A percentile compares a stretch with the other conserved stretches of the same genome.
phyloP scores from a whole-genome alignment of 2,797 vertebrate genomes.

The Hirundo rustica region DNA sequence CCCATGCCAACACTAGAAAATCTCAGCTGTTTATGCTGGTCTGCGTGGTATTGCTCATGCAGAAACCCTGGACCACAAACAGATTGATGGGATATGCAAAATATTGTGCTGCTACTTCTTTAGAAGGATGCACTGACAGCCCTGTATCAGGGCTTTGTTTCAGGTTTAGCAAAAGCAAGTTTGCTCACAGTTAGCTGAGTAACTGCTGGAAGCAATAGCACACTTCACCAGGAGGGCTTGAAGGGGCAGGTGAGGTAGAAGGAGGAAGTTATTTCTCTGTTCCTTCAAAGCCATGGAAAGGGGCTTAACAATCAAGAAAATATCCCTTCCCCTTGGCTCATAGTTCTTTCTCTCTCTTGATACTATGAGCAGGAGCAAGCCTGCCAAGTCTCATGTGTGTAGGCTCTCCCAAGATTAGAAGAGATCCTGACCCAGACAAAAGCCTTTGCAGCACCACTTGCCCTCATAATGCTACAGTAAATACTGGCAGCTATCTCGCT shows the following conservation, averaged over 20 bases:
- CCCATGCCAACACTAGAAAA: accelerated
- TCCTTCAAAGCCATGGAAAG: neutral
- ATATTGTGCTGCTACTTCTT: neutral
- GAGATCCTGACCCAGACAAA: neutral
- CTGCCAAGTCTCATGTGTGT: neutral
- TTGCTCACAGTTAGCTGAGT: neutral
- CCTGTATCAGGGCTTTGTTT: neutral
- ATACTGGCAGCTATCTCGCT: neutral
- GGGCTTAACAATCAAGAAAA: neutral
- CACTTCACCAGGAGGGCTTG: neutral
- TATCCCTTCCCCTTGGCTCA: neutral
- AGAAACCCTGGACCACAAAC: neutral
- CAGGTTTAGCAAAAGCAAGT: neutral
- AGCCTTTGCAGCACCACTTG: neutral
- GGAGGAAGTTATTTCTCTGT: neutral
- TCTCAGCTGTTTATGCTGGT: neutral
- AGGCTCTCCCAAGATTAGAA: neutral
- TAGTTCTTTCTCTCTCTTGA: accelerated
- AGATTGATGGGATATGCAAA: neutral
- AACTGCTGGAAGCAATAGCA: neutral
- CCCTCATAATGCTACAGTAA: neutral
- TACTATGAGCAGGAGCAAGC: neutral
- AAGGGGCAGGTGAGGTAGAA: neutral
- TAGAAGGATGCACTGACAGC: neutral
- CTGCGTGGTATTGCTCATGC: accelerated